These are phyloP conservation scores for Muscicapa striata DNA, from an alignment of 2,797 vertebrate species.

Conservation along the genomic window DNA sequence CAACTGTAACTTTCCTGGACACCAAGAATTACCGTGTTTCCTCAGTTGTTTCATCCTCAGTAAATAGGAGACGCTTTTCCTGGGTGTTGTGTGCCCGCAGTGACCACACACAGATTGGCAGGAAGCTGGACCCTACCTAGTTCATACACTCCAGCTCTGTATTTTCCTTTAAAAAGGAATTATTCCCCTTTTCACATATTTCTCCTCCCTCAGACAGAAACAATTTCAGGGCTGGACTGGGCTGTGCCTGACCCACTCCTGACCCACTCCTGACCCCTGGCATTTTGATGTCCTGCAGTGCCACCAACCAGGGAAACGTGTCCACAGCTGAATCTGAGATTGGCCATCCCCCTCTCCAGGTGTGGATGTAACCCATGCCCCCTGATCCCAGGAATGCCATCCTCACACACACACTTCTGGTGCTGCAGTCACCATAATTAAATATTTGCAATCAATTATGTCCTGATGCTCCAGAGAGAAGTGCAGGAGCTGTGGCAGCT, in stretches of 20 bases:
- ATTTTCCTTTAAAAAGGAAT: neutral
- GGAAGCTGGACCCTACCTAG: accelerated
- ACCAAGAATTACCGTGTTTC: accelerated
- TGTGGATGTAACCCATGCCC: too few relatives aligned
- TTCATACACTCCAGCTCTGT: accelerated
- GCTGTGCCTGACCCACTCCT: neutral
- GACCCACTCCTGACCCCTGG: neutral
- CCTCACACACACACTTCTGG: accelerated
- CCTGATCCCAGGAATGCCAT: neutral
- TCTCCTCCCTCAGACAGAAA: neutral
- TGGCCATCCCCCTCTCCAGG: too few relatives aligned
- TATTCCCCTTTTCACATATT: neutral
- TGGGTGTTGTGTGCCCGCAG: accelerated
- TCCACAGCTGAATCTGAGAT: accelerated
- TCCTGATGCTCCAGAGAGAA: accelerated
- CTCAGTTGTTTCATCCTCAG: neutral
- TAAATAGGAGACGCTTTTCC: neutral
- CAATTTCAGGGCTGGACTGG: neutral
- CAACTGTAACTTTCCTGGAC: neutral
- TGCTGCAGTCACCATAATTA: accelerated
- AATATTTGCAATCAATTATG: neutral
- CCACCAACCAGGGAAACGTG: neutral
- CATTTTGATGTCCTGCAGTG: neutral
- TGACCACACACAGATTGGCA: accelerated
- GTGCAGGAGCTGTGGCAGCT: neutral